Evolutionary conservation across 2,113 vertebrate species (phyloP).

Genomic region (Scolopax mira): DNA sequence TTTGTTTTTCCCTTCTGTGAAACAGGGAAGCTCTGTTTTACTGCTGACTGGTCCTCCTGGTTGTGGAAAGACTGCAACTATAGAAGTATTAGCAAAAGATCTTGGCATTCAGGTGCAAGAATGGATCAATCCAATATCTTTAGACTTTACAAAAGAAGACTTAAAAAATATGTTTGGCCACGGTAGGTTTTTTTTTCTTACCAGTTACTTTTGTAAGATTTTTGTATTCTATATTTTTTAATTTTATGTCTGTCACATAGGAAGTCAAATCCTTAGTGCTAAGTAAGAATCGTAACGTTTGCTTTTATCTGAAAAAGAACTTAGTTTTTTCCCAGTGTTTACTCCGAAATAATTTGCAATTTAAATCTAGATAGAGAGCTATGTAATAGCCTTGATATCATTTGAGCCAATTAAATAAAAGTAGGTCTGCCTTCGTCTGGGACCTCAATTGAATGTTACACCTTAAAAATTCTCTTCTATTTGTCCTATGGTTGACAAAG

Average conservation of each 20-base stretch:
- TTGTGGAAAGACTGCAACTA: slow-evolving; percentile 91
- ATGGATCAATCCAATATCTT: slow-evolving; percentile 88
- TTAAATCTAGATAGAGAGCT: background rate
- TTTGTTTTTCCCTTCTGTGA: background rate
- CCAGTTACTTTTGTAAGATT: background rate
- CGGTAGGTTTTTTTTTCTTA: slow-evolving; percentile 65
- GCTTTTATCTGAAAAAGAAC: background rate
- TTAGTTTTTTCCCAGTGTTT: background rate
- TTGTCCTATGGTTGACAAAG: background rate
- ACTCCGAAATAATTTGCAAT: background rate
- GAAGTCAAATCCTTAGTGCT: background rate
- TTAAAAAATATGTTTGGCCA: slow-evolving; percentile 69
- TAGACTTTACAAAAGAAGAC: slow-evolving; percentile 77
- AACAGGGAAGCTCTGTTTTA: slow-evolving; percentile 82
- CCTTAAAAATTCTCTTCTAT: background rate
- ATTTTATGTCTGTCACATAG: background rate
- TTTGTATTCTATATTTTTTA: background rate
- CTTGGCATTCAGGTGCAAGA: slow-evolving; percentile 85
- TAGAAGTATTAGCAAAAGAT: slow-evolving; percentile 83
- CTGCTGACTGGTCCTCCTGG: slow-evolving; percentile 91
- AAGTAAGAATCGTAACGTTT: background rate
- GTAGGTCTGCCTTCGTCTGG: background rate
- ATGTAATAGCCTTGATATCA: background rate
- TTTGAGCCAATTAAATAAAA: background rate
- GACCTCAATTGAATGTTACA: background rate